phyloP scores from a whole-genome alignment of 2,888 invertebrate species.

The Pachymerium ferrugineum region DNA sequence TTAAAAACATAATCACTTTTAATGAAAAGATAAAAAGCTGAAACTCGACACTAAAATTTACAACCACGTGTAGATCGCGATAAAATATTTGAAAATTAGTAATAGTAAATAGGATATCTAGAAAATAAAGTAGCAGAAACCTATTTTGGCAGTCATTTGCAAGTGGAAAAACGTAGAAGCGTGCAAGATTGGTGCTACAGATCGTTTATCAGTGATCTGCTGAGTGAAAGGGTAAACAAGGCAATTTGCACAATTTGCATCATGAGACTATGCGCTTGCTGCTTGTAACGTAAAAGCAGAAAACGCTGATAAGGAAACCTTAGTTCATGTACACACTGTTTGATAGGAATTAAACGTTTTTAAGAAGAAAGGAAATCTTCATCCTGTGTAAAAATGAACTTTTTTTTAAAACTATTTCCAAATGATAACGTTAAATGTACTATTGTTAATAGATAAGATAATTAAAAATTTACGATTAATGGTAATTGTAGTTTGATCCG shows the following conservation, averaged over 20 bases:
- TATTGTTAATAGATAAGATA: constrained; percentile 23
- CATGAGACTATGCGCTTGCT: constrained; percentile 17
- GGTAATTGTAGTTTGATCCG: constrained; percentile 13
- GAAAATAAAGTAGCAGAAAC: not conserved
- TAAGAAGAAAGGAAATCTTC: constrained; percentile 5
- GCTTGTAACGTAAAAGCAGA: constrained; percentile 5
- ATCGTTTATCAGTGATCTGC: constrained; percentile 27
- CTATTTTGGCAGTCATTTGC: not conserved
- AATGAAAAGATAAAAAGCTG: not conserved
- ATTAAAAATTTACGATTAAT: not conserved
- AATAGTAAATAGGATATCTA: not conserved
- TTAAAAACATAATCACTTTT: not conserved
- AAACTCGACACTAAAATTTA: too few relatives aligned
- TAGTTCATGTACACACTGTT: constrained; percentile 1
- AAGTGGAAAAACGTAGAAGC: constrained; percentile 9
- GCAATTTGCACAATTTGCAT: constrained; percentile 27
- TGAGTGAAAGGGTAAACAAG: constrained; percentile 26
- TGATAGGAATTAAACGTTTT: constrained; percentile 25
- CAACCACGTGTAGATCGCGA: too few relatives aligned
- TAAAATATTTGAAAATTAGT: not conserved
- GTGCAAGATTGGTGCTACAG: too few relatives aligned
- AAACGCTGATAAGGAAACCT: constrained; percentile 7
- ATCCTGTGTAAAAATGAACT: constrained; percentile 11
- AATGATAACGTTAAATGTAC: not conserved
- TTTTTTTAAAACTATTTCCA: not conserved